A percentile compares a stretch with the other conserved stretches of the same genome.
Evolutionary conservation across 2,888 invertebrate genomes (phyloP).

Genomic region (Panzeria rudis): DNA sequence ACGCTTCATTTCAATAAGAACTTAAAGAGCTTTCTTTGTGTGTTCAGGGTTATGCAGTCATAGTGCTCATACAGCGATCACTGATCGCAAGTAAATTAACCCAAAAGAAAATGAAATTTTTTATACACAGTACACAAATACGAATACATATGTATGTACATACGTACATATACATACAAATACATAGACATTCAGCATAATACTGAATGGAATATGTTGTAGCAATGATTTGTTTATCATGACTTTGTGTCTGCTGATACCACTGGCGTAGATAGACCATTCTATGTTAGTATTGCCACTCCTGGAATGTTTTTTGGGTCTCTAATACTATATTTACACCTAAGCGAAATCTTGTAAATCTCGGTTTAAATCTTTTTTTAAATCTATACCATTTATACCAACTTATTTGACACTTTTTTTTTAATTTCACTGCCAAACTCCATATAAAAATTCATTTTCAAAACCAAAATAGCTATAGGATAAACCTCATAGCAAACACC

Average conservation of each 20-base stretch:
- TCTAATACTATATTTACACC: too few relatives aligned
- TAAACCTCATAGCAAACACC: too few relatives aligned
- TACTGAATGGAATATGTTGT: slow-evolving; percentile 62
- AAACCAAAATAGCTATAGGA: too few relatives aligned
- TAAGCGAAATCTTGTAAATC: too few relatives aligned
- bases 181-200: background rate
- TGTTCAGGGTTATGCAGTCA: slow-evolving; percentile 62
- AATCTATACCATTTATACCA: too few relatives aligned
- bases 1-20: slow-evolving; percentile 55
- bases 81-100: slow-evolving; percentile 61
- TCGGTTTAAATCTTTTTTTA: too few relatives aligned
- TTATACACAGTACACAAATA: background rate
- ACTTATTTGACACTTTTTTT: too few relatives aligned
- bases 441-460: too few relatives aligned
- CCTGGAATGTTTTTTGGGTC: too few relatives aligned
- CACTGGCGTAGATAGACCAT: background rate
- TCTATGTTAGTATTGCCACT: background rate
- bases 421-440: too few relatives aligned
- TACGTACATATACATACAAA: background rate
- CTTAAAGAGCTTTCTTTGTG: slow-evolving; percentile 56
- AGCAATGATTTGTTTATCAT: slow-evolving; percentile 30
- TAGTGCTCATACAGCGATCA: slow-evolving; percentile 3
- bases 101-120: slow-evolving; percentile 61
- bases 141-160: background rate
- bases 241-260: background rate